These are phyloP conservation scores for Nemapogon koenigi DNA, from an alignment of 2,888 invertebrate species.

Conservation along the genomic window DNA sequence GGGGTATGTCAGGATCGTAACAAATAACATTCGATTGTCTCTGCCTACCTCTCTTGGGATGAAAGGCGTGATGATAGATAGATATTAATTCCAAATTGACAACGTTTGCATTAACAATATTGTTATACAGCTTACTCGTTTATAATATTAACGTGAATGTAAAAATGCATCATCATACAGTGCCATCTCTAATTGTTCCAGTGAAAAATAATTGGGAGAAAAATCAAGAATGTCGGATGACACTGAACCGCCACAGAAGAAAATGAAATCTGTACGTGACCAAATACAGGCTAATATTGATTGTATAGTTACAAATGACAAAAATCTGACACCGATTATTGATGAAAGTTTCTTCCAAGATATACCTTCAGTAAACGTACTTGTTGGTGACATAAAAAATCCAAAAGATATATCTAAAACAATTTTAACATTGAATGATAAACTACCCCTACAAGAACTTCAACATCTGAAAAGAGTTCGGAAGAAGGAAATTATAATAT, in stretches of 20 bases:
- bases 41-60: too few relatives aligned
- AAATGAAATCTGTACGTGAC: constrained; percentile 22
- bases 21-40: too few relatives aligned
- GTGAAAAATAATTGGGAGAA: neutral
- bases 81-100: too few relatives aligned
- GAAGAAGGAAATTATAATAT: constrained; percentile 65
- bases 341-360: constrained; percentile 55
- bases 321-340: constrained; percentile 56
- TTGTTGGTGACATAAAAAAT: constrained; percentile 66
- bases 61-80: too few relatives aligned
- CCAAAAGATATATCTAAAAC: constrained; percentile 68
- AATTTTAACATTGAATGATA: constrained; percentile 64
- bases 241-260: constrained; percentile 33
- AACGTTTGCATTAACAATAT: too few relatives aligned
- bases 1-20: too few relatives aligned
- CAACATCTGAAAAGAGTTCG: constrained; percentile 78
- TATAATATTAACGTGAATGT: too few relatives aligned
- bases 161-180: too few relatives aligned
- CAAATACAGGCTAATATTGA: constrained; percentile 27
- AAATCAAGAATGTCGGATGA: neutral
- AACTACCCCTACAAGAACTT: constrained; percentile 65
- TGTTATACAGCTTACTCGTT: too few relatives aligned
- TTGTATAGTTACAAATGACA: constrained; percentile 24
- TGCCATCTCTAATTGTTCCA: constrained; percentile 3
- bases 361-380: constrained; percentile 61